Conservation (phyloP, 1,140 invertebrate species). For the Bombus sylvicola region DNA sequence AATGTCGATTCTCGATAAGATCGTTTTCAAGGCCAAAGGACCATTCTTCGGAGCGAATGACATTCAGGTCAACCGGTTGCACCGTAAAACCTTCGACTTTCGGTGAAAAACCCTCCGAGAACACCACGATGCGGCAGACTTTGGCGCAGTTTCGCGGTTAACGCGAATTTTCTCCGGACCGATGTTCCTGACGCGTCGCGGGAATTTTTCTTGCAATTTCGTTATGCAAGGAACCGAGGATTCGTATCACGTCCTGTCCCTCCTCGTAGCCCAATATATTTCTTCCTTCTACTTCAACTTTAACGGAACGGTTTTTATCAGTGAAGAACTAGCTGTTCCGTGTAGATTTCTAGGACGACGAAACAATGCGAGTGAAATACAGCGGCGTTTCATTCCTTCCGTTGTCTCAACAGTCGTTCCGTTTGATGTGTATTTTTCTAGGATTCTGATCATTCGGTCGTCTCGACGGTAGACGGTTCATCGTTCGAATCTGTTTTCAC, state of each 20-base stretch:
- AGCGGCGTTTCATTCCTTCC: no score
- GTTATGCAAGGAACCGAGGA: conserved; percentile 18
- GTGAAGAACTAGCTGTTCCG: not conserved
- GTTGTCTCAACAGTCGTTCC: not conserved
- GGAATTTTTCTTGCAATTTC: conserved; percentile 39
- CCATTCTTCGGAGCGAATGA: conserved; percentile 34
- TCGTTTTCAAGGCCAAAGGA: not conserved
- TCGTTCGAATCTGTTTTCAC: no score
- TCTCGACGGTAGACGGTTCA: no score
- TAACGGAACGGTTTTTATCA: conserved; percentile 25
- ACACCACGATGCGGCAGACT: conserved; percentile 30
- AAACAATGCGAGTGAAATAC: not conserved
- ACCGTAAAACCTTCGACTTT: conserved; percentile 54
- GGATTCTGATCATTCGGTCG: no score
- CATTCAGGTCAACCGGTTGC: conserved; percentile 37
- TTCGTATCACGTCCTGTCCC: conserved; percentile 38
- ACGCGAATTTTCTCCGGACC: conserved; percentile 9
- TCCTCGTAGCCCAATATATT: conserved; percentile 17
- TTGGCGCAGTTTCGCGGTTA: conserved; percentile 37
- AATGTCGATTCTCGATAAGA: no score
- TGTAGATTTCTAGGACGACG: not conserved
- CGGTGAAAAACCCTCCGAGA: conserved; percentile 11
- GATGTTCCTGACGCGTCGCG: conserved; percentile 9
- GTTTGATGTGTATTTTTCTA: not conserved
- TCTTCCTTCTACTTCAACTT: conserved; percentile 19